Evolutionary conservation across 2,113 vertebrate genomes (phyloP).

Genomic region (Fregata magnificens): DNA sequence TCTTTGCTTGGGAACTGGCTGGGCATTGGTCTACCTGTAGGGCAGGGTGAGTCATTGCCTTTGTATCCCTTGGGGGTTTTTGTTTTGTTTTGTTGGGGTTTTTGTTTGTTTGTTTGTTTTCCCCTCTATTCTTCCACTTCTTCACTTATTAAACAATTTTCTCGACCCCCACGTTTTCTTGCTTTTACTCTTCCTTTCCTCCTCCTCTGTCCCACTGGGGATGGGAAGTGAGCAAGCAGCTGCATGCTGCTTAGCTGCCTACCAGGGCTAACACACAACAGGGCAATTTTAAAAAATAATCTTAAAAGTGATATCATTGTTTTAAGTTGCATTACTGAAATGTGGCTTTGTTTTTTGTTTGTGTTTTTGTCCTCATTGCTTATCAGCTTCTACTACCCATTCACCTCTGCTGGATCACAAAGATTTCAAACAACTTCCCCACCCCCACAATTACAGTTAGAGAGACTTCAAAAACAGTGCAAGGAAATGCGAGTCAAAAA

Average conservation of each 20-base stretch:
- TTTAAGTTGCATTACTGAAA: background rate
- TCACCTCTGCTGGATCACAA: background rate
- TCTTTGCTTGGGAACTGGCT: background rate
- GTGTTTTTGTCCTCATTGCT: background rate
- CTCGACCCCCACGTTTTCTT: background rate
- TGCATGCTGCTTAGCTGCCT: background rate
- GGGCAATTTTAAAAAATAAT: background rate
- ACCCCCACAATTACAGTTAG: background rate
- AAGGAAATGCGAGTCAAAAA: background rate
- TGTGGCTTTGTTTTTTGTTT: background rate
- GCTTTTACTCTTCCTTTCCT: background rate
- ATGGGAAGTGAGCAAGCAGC: rapidly evolving
- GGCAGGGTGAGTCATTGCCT: background rate
- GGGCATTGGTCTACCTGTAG: background rate
- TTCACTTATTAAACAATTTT: background rate
- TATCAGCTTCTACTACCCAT: background rate
- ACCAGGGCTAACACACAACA: background rate
- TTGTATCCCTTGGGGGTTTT: background rate
- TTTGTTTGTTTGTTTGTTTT: no score
- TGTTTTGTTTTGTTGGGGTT: no score
- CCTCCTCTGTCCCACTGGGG: background rate
- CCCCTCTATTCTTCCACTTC: background rate
- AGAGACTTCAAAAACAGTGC: background rate
- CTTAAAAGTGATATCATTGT: background rate
- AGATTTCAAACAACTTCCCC: background rate